These are phyloP conservation scores for Manis pentadactyla DNA, from an alignment of 2,797 vertebrate species.

Conservation along the genomic window DNA sequence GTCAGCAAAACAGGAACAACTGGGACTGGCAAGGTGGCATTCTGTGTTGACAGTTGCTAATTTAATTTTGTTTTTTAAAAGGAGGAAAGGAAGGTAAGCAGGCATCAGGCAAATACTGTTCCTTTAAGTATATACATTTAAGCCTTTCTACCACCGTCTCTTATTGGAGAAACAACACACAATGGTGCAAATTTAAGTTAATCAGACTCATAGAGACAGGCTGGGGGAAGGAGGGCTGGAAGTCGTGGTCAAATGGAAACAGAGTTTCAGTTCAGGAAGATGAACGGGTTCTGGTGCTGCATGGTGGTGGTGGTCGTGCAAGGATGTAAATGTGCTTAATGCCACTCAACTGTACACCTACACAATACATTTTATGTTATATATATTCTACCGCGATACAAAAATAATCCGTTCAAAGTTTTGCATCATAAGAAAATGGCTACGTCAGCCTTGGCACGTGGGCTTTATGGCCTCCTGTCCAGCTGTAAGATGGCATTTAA, in stretches of 20 bases:
- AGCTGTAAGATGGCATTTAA: background rate
- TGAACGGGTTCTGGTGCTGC: background rate
- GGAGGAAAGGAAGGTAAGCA: background rate
- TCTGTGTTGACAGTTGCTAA: rapidly evolving
- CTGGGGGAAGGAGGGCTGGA: too few species aligned
- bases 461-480: background rate
- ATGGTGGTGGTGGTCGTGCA: rapidly evolving
- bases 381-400: background rate
- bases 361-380: background rate
- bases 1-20: background rate
- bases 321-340: rapidly evolving
- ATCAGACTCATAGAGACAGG: background rate
- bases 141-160: background rate
- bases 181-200: background rate
- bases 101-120: background rate
- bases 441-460: background rate
- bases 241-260: background rate
- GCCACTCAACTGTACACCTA: background rate
- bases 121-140: rapidly evolving
- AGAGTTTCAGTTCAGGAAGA: background rate
- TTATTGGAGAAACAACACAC: background rate
- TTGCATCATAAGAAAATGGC: background rate
- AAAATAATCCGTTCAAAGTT: background rate
- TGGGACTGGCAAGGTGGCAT: rapidly evolving
- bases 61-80: background rate